A percentile compares a stretch with the other conserved stretches of the same genome.
These are phyloP conservation scores for Dipodomys ordii DNA, from an alignment of 2,113 vertebrate species.

Conservation along the genomic window DNA sequence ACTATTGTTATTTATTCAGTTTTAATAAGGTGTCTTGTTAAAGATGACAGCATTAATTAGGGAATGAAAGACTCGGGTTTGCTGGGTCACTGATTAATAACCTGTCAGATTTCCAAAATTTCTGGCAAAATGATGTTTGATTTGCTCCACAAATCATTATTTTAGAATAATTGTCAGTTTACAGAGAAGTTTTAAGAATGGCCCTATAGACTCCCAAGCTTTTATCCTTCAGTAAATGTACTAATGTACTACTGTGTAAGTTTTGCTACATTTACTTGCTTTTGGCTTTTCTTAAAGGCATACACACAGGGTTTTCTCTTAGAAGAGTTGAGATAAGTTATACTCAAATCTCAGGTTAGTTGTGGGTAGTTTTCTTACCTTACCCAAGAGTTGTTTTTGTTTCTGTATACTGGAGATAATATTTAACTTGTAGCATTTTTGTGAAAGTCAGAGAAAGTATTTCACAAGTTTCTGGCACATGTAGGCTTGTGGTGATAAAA, in stretches of 20 bases:
- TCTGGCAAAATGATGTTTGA: constrained; percentile 68
- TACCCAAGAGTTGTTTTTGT: too few relatives aligned
- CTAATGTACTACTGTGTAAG: background rate
- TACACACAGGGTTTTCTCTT: background rate
- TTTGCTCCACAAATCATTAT: background rate
- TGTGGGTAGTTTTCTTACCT: background rate
- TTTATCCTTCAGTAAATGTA: background rate
- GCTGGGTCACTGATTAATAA: constrained; percentile 53
- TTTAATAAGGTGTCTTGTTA: constrained; percentile 71
- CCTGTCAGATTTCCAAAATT: constrained; percentile 50
- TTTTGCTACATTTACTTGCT: background rate
- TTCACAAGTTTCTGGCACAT: background rate
- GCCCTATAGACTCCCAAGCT: background rate
- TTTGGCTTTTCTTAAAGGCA: background rate
- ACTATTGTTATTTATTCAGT: background rate
- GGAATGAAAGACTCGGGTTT: constrained; percentile 64
- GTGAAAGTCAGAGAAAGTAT: constrained; percentile 18
- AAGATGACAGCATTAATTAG: constrained; percentile 75
- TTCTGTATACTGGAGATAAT: background rate
- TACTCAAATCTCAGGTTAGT: background rate
- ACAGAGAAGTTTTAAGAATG: background rate
- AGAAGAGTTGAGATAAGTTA: background rate
- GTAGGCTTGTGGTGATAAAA: background rate
- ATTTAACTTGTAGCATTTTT: constrained; percentile 12
- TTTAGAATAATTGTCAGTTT: constrained; percentile 50